phyloP scores from a whole-genome alignment of 2,113 vertebrate genomes.

The Caracal caracal region DNA sequence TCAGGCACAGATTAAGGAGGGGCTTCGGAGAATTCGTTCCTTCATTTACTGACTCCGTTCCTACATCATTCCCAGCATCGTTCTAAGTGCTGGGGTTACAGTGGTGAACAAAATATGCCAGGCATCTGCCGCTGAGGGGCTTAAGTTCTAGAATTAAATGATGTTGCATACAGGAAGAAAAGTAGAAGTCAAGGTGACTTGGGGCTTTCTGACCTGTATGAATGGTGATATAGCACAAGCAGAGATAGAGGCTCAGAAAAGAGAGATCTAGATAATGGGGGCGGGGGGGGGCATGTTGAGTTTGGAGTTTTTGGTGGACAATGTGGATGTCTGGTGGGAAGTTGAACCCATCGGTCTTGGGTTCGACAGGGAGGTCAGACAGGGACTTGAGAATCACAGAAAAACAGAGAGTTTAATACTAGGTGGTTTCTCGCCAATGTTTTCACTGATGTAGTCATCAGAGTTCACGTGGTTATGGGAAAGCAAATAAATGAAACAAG shows the following conservation, averaged over 20 bases:
- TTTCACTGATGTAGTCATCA: not conserved
- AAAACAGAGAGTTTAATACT: not conserved
- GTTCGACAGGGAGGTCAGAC: not conserved
- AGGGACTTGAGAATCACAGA: not conserved
- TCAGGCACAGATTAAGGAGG: not conserved
- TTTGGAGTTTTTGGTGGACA: not conserved
- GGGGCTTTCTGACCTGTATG: not conserved
- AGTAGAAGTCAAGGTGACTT: not conserved
- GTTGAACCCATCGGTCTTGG: not conserved
- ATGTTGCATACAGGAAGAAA: not conserved
- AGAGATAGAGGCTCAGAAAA: not conserved
- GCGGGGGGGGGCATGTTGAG: not conserved
- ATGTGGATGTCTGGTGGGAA: not conserved
- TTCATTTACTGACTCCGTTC: not conserved
- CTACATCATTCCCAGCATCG: accelerated
- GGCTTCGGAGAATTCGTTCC: not conserved
- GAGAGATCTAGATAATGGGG: not conserved
- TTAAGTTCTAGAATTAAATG: not conserved
- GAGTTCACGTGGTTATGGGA: not conserved
- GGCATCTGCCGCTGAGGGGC: not conserved
- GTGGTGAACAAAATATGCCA: not conserved
- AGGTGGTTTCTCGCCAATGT: not conserved
- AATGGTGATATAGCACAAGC: not conserved
- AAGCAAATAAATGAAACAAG: not conserved
- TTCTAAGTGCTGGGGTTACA: not conserved